Conservation (phyloP, 2,113 vertebrate genomes). For the Rhadina sibilatrix region DNA sequence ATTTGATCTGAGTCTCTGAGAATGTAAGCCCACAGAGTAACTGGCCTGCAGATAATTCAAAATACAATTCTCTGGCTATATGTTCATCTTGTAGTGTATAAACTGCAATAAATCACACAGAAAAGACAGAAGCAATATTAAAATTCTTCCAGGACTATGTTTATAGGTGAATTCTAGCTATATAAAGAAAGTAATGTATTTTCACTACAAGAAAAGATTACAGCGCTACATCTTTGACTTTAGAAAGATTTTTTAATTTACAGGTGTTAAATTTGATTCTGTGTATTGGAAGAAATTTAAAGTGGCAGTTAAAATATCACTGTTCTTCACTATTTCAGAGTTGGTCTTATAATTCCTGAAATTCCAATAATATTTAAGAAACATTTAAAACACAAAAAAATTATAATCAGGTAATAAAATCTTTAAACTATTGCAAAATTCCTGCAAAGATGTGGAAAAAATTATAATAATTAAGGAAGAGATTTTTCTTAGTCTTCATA, state of each 20-base stretch:
- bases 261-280: neutral
- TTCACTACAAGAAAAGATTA: neutral
- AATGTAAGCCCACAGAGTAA: neutral
- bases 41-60: neutral
- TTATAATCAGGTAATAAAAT: neutral
- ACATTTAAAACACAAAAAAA: neutral
- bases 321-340: neutral
- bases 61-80: neutral
- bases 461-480: neutral
- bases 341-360: neutral
- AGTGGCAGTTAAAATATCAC: neutral
- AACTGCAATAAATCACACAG: neutral
- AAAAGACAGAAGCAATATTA: neutral
- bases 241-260: neutral
- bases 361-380: neutral
- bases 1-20: neutral
- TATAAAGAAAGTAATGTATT: neutral
- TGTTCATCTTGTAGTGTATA: neutral
- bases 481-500: neutral
- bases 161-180: neutral
- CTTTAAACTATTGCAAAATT: neutral
- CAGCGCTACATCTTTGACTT: neutral
- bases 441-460: neutral
- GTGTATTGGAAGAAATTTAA: neutral
- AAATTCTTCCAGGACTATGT: neutral